A percentile compares a stretch with the other conserved stretches of the same genome.
Conservation (phyloP, 2,888 invertebrate species). For the Spodoptera exigua region DNA sequence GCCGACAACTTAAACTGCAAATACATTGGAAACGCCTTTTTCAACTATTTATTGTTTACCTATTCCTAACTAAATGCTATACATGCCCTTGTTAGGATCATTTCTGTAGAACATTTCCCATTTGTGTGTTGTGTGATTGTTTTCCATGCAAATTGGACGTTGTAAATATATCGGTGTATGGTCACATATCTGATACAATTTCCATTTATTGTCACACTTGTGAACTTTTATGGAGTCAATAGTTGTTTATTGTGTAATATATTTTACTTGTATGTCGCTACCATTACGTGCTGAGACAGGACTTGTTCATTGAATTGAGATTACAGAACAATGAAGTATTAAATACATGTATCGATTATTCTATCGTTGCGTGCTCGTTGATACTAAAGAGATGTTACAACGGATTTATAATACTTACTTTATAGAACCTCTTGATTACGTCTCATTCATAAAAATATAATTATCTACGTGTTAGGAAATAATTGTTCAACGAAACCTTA, state of each 20-base stretch:
- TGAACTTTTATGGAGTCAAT: conserved; percentile 56
- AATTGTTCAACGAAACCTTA: too few relatives aligned
- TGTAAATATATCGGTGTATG: conserved; percentile 79
- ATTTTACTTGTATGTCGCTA: conserved; percentile 51
- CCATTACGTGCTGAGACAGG: conserved; percentile 45
- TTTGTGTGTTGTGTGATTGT: conserved; percentile 76
- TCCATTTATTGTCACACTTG: conserved; percentile 75
- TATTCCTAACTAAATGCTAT: conserved; percentile 76
- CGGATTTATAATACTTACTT: conserved; percentile 8
- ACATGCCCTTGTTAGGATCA: conserved; percentile 82
- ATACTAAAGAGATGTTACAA: conserved; percentile 27
- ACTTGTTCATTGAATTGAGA: conserved; percentile 50
- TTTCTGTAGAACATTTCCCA: conserved; percentile 77
- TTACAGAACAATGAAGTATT: conserved; percentile 49
- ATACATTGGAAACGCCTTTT: conserved; percentile 78
- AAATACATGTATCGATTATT: conserved; percentile 35
- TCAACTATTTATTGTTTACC: conserved; percentile 82
- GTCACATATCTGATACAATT: conserved; percentile 77
- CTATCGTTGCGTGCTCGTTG: conserved; percentile 24
- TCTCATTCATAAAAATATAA: too few relatives aligned
- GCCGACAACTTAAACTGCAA: conserved; percentile 75
- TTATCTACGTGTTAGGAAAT: too few relatives aligned
- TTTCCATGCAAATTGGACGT: conserved; percentile 77
- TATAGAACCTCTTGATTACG: too few relatives aligned
- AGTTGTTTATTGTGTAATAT: conserved; percentile 56